Conservation (phyloP, 2,888 invertebrate genomes). For the Tyria jacobaeae region DNA sequence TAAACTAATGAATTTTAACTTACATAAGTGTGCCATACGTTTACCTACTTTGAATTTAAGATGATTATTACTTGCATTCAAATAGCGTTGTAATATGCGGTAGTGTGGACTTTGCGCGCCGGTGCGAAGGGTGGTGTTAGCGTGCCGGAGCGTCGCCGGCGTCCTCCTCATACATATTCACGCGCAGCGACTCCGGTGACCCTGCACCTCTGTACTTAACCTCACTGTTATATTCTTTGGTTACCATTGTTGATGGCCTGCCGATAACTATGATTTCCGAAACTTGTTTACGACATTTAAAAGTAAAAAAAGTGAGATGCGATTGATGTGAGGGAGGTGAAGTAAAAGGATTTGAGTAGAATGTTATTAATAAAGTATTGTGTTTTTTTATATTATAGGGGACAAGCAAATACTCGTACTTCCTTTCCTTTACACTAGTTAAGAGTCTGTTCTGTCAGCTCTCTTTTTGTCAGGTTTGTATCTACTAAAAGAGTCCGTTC, state of each 20-base stretch:
- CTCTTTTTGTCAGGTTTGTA: background rate
- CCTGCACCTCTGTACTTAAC: slow-evolving; percentile 6
- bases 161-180: slow-evolving; percentile 7
- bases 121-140: slow-evolving; percentile 3
- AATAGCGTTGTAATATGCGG: slow-evolving; percentile 4
- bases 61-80: slow-evolving; percentile 15
- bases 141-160: background rate
- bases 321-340: background rate
- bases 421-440: no score
- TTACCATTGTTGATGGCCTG: slow-evolving; percentile 10
- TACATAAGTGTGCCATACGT: slow-evolving; percentile 2
- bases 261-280: background rate
- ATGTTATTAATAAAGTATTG: background rate
- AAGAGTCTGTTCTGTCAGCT: no score
- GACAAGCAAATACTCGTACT: no score
- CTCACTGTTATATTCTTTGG: slow-evolving; percentile 11
- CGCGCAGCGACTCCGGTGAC: slow-evolving; percentile 12
- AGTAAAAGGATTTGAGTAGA: background rate
- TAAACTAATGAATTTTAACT: slow-evolving; percentile 8
- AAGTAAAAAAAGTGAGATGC: slow-evolving; percentile 1
- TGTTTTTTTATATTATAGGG: no score
- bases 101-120: slow-evolving; percentile 12
- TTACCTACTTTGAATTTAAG: slow-evolving; percentile 13
- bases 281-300: background rate
- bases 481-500: background rate